Conservation (phyloP, 2,797 vertebrate species). For the Hydrophis major region DNA sequence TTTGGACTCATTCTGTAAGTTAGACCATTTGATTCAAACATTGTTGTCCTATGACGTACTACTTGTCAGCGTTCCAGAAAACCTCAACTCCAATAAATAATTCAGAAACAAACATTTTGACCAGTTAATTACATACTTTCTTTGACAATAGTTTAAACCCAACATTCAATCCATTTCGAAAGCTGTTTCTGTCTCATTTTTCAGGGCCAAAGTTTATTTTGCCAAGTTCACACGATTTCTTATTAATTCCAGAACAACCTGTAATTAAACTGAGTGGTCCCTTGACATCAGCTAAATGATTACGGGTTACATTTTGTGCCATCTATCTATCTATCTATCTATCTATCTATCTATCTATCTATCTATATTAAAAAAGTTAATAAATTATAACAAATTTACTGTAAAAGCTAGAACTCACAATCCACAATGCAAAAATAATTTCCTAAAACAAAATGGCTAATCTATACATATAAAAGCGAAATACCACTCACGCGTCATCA, state of each 20-base stretch:
- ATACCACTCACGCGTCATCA: too few relatives aligned
- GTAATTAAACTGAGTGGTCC: background rate
- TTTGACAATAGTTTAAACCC: background rate
- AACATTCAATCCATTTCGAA: background rate
- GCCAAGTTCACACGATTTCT: background rate
- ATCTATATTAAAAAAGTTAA: background rate
- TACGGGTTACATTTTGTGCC: background rate
- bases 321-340: too few relatives aligned
- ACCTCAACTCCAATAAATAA: too few relatives aligned
- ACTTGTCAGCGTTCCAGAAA: too few relatives aligned
- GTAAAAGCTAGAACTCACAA: background rate
- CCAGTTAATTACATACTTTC: background rate
- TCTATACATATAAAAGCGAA: too few relatives aligned
- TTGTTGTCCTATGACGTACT: background rate
- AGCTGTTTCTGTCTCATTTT: background rate
- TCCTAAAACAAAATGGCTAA: background rate
- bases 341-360: too few relatives aligned
- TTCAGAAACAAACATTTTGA: background rate
- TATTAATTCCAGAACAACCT: background rate
- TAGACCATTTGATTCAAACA: background rate
- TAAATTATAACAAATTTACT: background rate
- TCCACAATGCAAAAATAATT: background rate
- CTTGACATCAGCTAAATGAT: too few relatives aligned
- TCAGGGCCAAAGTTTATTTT: background rate
- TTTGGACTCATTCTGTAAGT: background rate